These are phyloP conservation scores for Petaurus breviceps DNA, from an alignment of 2,113 vertebrate species.

Conservation along the genomic window DNA sequence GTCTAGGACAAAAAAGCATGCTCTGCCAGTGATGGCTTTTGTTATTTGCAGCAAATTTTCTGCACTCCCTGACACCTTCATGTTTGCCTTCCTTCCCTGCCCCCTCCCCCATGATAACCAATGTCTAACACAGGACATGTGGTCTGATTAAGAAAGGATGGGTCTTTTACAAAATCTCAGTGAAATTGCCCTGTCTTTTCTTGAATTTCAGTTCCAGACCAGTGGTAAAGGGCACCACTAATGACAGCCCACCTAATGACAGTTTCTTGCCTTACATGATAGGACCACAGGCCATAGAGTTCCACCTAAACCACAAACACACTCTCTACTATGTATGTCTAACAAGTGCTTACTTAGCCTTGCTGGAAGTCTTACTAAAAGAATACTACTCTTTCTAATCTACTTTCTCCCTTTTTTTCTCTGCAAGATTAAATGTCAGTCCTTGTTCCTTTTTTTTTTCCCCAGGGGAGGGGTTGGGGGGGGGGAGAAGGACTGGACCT, in stretches of 20 bases:
- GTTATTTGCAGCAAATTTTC: not conserved
- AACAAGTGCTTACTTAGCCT: no score
- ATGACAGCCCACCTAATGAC: not conserved
- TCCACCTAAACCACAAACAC: not conserved
- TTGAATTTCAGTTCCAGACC: not conserved
- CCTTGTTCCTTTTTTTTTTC: not conserved
- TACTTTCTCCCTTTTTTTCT: not conserved
- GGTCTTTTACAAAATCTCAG: not conserved
- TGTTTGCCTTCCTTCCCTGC: not conserved
- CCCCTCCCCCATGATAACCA: not conserved
- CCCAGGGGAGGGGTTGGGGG: not conserved
- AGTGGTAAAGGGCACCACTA: not conserved
- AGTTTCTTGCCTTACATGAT: not conserved
- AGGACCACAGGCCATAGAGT: not conserved
- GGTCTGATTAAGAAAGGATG: not conserved
- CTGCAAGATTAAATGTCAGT: not conserved
- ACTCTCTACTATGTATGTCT: not conserved
- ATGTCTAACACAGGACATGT: not conserved
- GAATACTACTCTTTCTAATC: no score
- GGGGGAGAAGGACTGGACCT: not conserved
- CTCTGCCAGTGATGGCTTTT: not conserved
- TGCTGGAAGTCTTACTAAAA: no score
- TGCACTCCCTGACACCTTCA: not conserved
- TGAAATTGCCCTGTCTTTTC: not conserved
- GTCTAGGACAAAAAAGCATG: not conserved